These are phyloP conservation scores for Nymphalis polychloros DNA, from an alignment of 2,888 invertebrate genomes.

Conservation along the genomic window DNA sequence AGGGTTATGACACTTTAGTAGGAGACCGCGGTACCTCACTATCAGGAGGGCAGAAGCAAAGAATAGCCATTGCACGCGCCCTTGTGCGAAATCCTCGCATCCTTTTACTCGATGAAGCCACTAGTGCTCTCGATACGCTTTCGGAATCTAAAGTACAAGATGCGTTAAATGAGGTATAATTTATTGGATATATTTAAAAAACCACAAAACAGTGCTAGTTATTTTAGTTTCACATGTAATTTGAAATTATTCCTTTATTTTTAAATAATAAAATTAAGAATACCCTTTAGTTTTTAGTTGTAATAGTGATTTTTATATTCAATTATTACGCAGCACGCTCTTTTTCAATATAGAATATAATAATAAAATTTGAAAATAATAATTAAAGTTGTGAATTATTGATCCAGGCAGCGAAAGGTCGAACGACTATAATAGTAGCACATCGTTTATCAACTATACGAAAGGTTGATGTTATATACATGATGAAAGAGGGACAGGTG, in stretches of 20 bases:
- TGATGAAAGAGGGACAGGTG: constrained; percentile 82
- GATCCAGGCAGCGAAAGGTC: constrained; percentile 83
- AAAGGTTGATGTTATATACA: constrained; percentile 78
- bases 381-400: neutral
- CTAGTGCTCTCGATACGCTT: constrained; percentile 93
- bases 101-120: constrained; percentile 91
- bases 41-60: constrained; percentile 94
- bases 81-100: constrained; percentile 90
- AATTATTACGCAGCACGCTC: no score
- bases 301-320: no score
- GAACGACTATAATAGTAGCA: constrained; percentile 91
- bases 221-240: neutral
- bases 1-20: constrained; percentile 90
- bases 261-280: no score
- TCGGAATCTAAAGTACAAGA: constrained; percentile 93
- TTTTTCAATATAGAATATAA: no score
- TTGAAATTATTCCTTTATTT: no score
- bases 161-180: constrained; percentile 85
- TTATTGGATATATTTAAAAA: neutral
- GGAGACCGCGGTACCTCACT: constrained; percentile 91
- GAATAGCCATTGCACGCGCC: constrained; percentile 94
- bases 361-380: no score
- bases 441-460: constrained; percentile 88
- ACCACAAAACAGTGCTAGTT: neutral
- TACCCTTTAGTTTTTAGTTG: no score